Base-by-base conservation (phyloP, 2,113 vertebrate species). In the Campylomormyrus numenius region DNA sequence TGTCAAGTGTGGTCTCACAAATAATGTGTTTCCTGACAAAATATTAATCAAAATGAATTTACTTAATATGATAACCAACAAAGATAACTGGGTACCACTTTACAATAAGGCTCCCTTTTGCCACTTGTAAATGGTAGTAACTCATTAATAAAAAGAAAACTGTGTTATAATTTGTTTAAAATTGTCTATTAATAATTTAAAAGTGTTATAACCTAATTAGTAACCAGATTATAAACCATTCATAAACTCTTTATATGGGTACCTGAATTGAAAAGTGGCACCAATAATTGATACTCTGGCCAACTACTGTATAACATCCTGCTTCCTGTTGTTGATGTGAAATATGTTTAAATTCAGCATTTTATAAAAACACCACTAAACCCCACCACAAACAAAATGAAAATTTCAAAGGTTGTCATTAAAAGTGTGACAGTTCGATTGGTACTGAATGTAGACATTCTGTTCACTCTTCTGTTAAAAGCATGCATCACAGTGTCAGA, bases 391-490 rank as follows among this genome's bases (percentile, higher is more conserved):
- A 87, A 87, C n/a, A 52, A 53, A 50, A 87, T 87, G 17, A 66
- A 58, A 42, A 88, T 42, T 62, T 62, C 52, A 58, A 62, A 24
- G 52, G 35, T 62, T 88, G 53, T 62, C 52, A 24, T 42, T 88
- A 62, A 88, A 50, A 56, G 86, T 88, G 17, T 88, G 87, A 58
- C 53, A 62, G 87, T 62, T 52, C 21, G 48, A 87, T 53, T 52
- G 85, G n/a, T 58, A 6, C 35, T 62, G 17, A 88, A 88, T 35
- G 49, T 35, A 52, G 48, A 52, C 46, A 48, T 50, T 87, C n/a
- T 87, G 45, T 85, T 85, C 83, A 48, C 83, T 46, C 17, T 85
- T 24, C 83, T 46, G 83, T 70, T 17, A 52, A 39, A 77, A 89
- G 88, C 56, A 45, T 88, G 31, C 62, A 74, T 48, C 58, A 70